Evolutionary conservation across 30 jellyfish, hydroid and myxozoan genomes (phyloP), one percentile per base, ranked within the genome.

Genomic region (Cassiopea andromeda): DNA sequence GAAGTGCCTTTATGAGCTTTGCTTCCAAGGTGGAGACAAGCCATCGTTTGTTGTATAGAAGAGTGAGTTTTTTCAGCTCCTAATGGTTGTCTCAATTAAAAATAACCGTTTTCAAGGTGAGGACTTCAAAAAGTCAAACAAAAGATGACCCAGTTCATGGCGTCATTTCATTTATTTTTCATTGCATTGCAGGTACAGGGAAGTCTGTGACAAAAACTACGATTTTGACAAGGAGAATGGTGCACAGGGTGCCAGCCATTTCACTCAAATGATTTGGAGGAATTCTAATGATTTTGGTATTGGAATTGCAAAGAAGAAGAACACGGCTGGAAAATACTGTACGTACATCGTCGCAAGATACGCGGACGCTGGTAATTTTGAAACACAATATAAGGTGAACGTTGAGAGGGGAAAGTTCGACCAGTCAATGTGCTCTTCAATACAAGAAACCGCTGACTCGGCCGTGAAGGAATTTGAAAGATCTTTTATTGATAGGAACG

Each of bases 201-300:
- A 92, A 68, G 99, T 92, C 7, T 96, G 99, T 70, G 85, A 81
- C 50, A 97, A 94, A 54, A 58, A 88, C 6, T 96, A 87, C 75
- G 96, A 88, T 38, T 92, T 90, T n/a, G 84, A 45, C 54, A 84
- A 61, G 13, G 88, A 92, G 46, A 86, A 54, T 14, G 97, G 94
- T 48, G 78, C 94, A 1, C 91, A 89, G 48, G 92, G 91, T 0
- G 92, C 97, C 0, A 81, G 97, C 66, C 87, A 69, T 7, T 91
- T 91, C 79, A 82, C 97, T 18, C 94, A 85, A 69, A 85, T 85
- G 87, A 76, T 91, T 49, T 91, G 97, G 97, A 91, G 67, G 61
- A 77, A 77, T 61, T 60, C 97, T 47, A 59, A 67, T 45, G 90
- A 91, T 54, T 80, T 91, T 47, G 97, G 97, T 43, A 82, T 91